Conservation (phyloP, 2,888 invertebrate species). For the Lepidocyrtinus sp. region DNA sequence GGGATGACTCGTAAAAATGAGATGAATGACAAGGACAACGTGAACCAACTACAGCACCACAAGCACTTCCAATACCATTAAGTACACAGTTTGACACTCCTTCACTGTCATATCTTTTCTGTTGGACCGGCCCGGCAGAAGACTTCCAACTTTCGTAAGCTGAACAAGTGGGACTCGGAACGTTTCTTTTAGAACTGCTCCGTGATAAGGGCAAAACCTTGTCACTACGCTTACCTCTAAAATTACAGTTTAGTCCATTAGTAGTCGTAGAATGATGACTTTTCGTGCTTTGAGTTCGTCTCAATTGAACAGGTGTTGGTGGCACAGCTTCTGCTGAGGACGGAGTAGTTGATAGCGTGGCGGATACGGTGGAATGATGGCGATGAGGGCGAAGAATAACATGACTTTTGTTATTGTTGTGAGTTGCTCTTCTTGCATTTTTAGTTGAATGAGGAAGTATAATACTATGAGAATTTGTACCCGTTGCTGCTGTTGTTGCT, state of each 20-base stretch:
- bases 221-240: constrained; percentile 4
- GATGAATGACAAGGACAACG: constrained; percentile 43
- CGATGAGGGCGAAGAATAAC: constrained; percentile 53
- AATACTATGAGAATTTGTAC: constrained; percentile 33
- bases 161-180: constrained; percentile 41
- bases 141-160: constrained; percentile 55
- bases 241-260: constrained; percentile 50
- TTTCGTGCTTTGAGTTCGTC: constrained; percentile 68
- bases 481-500: constrained; percentile 20
- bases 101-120: background rate
- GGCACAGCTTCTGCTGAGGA: constrained; percentile 13
- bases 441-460: constrained; percentile 57
- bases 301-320: constrained; percentile 65
- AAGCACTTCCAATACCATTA: constrained; percentile 11
- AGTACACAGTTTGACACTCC: constrained; percentile 12
- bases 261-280: constrained; percentile 59
- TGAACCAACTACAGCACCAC: constrained; percentile 1
- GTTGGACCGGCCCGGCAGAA: constrained; percentile 1
- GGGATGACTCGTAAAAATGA: constrained; percentile 21
- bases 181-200: constrained; percentile 11
- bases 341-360: constrained; percentile 31
- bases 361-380: constrained; percentile 57
- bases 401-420: constrained; percentile 60
- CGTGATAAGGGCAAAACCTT: background rate
- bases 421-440: constrained; percentile 50